A percentile compares a stretch with the other conserved stretches of the same genome.
phyloP scores from a whole-genome alignment of 1,140 invertebrate genomes.

The Cyrtorhinus lividipennis region DNA sequence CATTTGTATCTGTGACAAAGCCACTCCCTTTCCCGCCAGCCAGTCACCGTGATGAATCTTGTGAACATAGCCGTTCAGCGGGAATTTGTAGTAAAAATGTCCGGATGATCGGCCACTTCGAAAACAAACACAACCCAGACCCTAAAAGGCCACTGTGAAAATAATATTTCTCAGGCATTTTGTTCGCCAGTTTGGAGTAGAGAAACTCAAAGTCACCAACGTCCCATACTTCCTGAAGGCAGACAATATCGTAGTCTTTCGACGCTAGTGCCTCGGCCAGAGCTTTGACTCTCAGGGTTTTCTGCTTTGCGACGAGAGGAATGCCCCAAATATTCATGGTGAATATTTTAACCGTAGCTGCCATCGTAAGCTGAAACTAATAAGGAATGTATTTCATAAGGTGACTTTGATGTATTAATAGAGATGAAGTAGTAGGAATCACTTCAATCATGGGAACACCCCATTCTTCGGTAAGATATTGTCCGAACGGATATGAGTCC shows the following conservation, averaged over 20 bases:
- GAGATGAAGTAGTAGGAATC: no score
- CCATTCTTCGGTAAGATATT: no score
- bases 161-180: conserved; percentile 76
- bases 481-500: no score
- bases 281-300: conserved; percentile 56
- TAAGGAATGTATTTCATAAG: no score
- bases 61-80: conserved; percentile 93
- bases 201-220: conserved; percentile 59
- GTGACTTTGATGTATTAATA: no score
- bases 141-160: conserved; percentile 84
- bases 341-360: background rate
- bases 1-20: conserved; percentile 61
- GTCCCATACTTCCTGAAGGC: conserved; percentile 85
- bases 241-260: conserved; percentile 70
- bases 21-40: conserved; percentile 95
- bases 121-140: conserved; percentile 83
- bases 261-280: conserved; percentile 56
- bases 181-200: conserved; percentile 39
- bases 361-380: no score
- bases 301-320: conserved; percentile 42
- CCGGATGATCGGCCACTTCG: conserved; percentile 70
- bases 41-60: conserved; percentile 94
- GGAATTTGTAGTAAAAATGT: conserved; percentile 82
- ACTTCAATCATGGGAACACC: no score
- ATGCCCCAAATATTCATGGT: conserved; percentile 34